phyloP scores from a whole-genome alignment of 2,888 invertebrate genomes.

The Agonopterix heracliana region DNA sequence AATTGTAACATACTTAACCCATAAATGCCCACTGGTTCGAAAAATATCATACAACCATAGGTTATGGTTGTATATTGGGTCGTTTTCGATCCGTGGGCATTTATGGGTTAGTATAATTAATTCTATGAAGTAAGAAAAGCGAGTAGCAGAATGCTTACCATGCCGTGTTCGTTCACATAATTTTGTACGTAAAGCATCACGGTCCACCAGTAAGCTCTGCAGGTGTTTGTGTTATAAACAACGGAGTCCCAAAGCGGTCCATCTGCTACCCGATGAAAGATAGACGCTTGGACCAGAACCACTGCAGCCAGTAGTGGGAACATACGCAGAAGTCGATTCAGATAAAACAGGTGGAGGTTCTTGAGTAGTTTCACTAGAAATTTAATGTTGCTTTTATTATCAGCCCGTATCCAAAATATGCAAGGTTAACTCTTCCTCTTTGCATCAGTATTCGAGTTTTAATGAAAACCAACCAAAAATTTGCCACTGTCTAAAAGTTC shows the following conservation, averaged over 20 bases:
- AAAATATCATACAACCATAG: no score
- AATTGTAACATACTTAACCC: no score
- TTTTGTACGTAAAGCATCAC: slow-evolving; percentile 47
- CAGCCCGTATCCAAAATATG: no score
- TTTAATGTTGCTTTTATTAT: slow-evolving; percentile 1
- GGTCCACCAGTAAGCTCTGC: slow-evolving; percentile 45
- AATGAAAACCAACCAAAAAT: no score
- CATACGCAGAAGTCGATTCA: slow-evolving; percentile 43
- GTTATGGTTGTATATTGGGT: no score
- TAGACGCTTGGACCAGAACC: slow-evolving; percentile 36
- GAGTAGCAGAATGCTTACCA: slow-evolving; percentile 22
- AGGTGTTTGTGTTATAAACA: slow-evolving; percentile 22
- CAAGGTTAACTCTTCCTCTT: no score
- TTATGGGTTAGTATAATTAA: background rate
- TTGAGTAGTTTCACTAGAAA: slow-evolving; percentile 29
- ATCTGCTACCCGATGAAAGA: slow-evolving; percentile 32
- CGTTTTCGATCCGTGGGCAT: no score
- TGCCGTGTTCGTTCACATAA: slow-evolving; percentile 26
- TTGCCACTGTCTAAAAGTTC: no score
- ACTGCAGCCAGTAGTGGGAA: slow-evolving; percentile 39
- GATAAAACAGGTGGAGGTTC: slow-evolving; percentile 43
- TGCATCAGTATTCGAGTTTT: no score
- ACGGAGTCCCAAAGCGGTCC: slow-evolving; percentile 33
- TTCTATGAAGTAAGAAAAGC: background rate
- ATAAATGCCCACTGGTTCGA: no score